A percentile compares a stretch with the other conserved stretches of the same genome.
Conservation (phyloP, 2,797 vertebrate genomes). For the Hemitrygon akajei region DNA sequence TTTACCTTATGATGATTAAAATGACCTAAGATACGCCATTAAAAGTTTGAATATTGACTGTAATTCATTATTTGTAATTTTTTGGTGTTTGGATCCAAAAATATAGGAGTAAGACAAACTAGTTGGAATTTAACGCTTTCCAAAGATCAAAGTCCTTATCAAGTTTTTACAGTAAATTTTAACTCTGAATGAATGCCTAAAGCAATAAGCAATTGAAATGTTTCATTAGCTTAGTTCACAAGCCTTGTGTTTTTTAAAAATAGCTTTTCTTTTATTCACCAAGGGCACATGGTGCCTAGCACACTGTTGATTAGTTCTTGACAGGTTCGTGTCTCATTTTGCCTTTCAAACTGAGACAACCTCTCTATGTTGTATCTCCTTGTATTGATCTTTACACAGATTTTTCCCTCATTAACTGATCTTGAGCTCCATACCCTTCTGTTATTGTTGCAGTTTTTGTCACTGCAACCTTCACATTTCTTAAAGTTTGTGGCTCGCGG, state of each 20-base stretch:
- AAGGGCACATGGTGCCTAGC: not conserved
- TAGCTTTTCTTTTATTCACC: not conserved
- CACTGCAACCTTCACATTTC: constrained; percentile 35
- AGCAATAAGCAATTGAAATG: not conserved
- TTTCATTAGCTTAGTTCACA: not conserved
- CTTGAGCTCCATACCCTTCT: constrained; percentile 3
- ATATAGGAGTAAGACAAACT: not conserved
- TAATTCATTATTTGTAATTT: not conserved
- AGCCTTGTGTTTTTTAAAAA: not conserved
- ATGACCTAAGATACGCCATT: not conserved
- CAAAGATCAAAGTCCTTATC: not conserved
- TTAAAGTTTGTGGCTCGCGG: not conserved
- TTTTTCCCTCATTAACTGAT: constrained; percentile 32
- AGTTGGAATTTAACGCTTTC: not conserved
- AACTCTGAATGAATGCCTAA: not conserved
- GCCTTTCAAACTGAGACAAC: not conserved
- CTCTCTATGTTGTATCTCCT: not conserved
- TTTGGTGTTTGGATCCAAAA: not conserved
- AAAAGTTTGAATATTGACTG: not conserved
- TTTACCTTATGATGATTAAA: no score
- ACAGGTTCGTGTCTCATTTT: constrained; percentile 24
- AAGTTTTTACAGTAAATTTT: not conserved
- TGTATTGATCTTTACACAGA: constrained; percentile 19
- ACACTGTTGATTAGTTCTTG: not conserved
- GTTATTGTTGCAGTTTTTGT: constrained; percentile 31